Evolutionary conservation across 2,888 invertebrate species (phyloP), one percentile per base, ranked within the genome.

Genomic region (Drosophila meridiana): DNA sequence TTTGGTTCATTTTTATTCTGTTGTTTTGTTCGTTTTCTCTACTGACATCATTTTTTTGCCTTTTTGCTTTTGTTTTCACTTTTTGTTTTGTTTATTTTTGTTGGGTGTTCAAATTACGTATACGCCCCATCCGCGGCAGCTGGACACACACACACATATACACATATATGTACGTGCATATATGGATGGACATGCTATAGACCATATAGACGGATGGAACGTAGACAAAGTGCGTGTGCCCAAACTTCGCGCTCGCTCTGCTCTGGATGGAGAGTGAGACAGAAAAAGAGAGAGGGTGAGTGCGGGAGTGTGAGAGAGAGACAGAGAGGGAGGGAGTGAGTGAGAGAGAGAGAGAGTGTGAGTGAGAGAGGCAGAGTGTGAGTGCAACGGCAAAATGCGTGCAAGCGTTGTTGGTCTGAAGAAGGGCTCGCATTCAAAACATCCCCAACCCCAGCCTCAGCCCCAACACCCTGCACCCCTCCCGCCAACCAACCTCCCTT

Each of bases 11-110:
- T 82, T 80, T 80, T 80, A 81, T 81, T 73, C 66, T 56, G 69
- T 81, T 83, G 83, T 89, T 85, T 85, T 85, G 90, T 57, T 85
- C 86, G 86, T 85, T 89, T 85, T 89, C 86, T 89, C 90, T 90
- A 89, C 90, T 85, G 85, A 85, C 85, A 85, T 85, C 87, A 74
- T 88, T 89, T 85, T 89, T 89, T 89, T 64, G 69, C 59, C 59
- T 87, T 87, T 66, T 53, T 53, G 53, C 53, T 78, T 84, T 81
- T 68, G 85, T 87, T 85, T 85, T 85, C 90, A 85, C 85, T 85
- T 85, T 85, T 83, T 88, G 87, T 89, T 89, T 89, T 89, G 90
- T 73, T 88, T 80, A 69, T 88, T 89, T 84, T 83, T 47, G 58
- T 65, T 66, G 56, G 60, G 69, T 52, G 58, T 73, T 67, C 53